These are phyloP conservation scores for Heliothis subflexa DNA, from an alignment of 1,140 invertebrate genomes.

Conservation along the genomic window DNA sequence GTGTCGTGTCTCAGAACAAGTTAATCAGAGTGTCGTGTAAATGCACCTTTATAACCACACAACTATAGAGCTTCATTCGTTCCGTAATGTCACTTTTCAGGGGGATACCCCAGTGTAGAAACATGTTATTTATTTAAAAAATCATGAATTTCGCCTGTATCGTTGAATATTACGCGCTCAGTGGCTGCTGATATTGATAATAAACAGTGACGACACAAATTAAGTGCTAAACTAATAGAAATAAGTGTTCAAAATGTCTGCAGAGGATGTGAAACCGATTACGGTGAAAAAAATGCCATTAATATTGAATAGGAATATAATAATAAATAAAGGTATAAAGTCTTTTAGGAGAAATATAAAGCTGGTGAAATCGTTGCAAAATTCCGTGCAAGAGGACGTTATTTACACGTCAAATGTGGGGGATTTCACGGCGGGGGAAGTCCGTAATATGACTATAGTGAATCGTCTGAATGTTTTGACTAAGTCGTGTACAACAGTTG, in stretches of 20 bases:
- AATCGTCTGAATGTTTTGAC: slow-evolving; percentile 60
- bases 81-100: neutral
- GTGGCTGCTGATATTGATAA: neutral
- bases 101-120: slow-evolving; percentile 19
- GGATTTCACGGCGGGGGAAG: slow-evolving; percentile 68
- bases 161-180: neutral
- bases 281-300: slow-evolving; percentile 48
- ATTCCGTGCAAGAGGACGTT: slow-evolving; percentile 59
- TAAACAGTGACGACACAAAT: neutral
- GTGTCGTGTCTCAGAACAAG: no score
- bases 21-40: neutral
- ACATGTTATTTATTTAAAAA: slow-evolving; percentile 11
- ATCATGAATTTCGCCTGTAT: neutral
- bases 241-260: slow-evolving; percentile 20
- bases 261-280: slow-evolving; percentile 15
- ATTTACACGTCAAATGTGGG: slow-evolving; percentile 63
- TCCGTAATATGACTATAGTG: slow-evolving; percentile 59
- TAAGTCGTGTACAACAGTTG: slow-evolving; percentile 63
- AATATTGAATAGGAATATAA: slow-evolving; percentile 53
- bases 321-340: slow-evolving; percentile 42
- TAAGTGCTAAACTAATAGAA: neutral
- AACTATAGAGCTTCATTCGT: neutral
- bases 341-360: neutral
- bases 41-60: neutral
- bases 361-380: neutral